Percentiles rank a stretch among this genome's conserved stretches.
Conservation (phyloP, 2,888 invertebrate species). For the Criorhina ranunculi region DNA sequence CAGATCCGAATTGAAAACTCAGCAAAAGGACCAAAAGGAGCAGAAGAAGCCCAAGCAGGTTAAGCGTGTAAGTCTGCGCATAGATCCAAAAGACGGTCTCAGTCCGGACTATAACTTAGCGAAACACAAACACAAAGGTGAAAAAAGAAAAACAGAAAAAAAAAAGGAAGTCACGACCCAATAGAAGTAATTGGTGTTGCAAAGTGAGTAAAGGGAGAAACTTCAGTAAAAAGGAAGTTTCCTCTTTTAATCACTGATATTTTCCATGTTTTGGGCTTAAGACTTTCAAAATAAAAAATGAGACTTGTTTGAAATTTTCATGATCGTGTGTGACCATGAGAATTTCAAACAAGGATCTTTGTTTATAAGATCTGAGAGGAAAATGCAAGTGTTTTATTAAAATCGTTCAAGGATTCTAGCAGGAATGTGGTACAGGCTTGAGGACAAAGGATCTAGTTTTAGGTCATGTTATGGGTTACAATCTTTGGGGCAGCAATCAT, state of each 20-base stretch:
- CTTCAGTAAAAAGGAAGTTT: not conserved
- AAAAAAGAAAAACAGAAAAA: not conserved
- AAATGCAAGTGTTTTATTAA: not conserved
- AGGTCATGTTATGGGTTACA: too few relatives aligned
- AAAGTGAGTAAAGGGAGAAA: too few relatives aligned
- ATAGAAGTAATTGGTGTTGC: not conserved
- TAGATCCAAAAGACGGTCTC: not conserved
- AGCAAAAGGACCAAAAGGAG: too few relatives aligned
- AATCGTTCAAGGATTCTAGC: not conserved
- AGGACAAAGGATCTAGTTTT: too few relatives aligned
- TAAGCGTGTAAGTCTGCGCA: not conserved
- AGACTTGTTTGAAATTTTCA: not conserved
- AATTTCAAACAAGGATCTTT: not conserved
- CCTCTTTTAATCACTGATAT: too few relatives aligned
- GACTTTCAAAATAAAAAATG: too few relatives aligned
- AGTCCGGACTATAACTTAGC: constrained; percentile 7
- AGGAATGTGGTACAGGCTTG: too few relatives aligned
- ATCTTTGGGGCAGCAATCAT: too few relatives aligned
- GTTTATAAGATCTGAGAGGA: not conserved
- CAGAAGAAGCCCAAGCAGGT: too few relatives aligned
- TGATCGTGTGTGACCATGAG: not conserved
- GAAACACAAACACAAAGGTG: not conserved
- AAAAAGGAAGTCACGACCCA: too few relatives aligned
- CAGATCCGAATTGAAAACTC: not conserved
- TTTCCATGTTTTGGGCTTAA: too few relatives aligned